Base-by-base conservation (phyloP, 2,888 invertebrate genomes). In the Mythimna albipuncta region DNA sequence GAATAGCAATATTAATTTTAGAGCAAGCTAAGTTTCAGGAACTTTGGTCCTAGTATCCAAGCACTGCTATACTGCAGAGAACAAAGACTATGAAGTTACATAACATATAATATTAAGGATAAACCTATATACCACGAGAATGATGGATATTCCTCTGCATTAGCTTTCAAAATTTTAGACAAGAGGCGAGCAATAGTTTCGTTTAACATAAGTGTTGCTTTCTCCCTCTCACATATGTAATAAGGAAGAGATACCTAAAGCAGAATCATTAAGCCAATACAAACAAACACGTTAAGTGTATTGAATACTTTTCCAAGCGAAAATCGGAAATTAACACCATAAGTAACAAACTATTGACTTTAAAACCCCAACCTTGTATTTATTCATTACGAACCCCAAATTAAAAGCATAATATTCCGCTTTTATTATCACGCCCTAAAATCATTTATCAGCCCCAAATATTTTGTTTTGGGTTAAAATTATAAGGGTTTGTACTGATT, bases 291-390 rank as follows among this genome's bases (percentile, higher is more conserved):
- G 5, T 47, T 16, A 1, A 32, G 26, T 41, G 10, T 58, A 19
- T 57, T 52, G 10, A 38, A 73, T n/a, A 74, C 58, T 47, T 32
- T 6, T 13, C 47, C 32, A 73, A 19, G 21, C 52, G 13, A 54
- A 80, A 75, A 64, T 59, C 11, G n/a, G 6, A 75, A 70, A 75
- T 80, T 59, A 68, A 80, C 47, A 68, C 44, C 58, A 59, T 83
- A 83, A 68, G 62, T 83, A 67, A 68, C 58, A 57, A 64, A 72
- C 59, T 82, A 80, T 80, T 67, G 67, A 68, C 76, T 68, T 65
- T 57, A 67, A 70, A 80, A 75, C 38, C 64, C 70, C n/a, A 58
- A 65, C 64, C 81, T 52, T 72, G 57, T 78, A 61, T 72, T 82
- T 66, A 78, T 80, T 80, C 32, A 83, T 83, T 58, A 57, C 16